Evolutionary conservation across 2,888 invertebrate species (phyloP), one percentile per base, ranked within the genome.

Genomic region (Lacanobia oleracea): DNA sequence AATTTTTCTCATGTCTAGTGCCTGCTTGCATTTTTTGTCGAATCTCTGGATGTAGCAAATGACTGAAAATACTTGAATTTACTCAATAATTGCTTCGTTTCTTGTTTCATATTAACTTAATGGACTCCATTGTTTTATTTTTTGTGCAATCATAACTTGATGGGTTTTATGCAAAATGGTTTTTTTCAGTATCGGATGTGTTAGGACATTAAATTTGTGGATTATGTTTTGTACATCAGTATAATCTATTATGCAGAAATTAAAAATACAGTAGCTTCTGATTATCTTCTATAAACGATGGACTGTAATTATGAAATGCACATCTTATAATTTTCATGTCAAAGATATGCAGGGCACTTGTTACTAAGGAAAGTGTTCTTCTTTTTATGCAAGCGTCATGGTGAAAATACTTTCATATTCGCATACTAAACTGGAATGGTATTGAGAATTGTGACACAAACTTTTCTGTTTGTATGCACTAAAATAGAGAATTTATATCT

Each of bases 61-160:
- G 83, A 87, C 86, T 88, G 86, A 88, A 91, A 90, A 90, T 90
- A 85, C 81, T 85, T 87, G 81, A 87, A 88, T 90, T 88, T 87
- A 86, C 84, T 85, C 79, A 82, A 88, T 91, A 90, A 91, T 91
- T 90, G 82, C 83, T 83, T 86, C 71, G 72, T 82, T 89, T 90
- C 89, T 90, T 88, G 78, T 82, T 79, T 64, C 72, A 48, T 73
- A 75, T 81, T 70, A 82, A 72, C 61, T 70, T 89, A 90, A 90
- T 90, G 89, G 85, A 86, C 57, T 86, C 88, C 78, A 88, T 91
- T 91, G 91, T 80, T 82, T 77, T 77, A 66, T 63, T 90, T 91
- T 90, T 91, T 87, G 83, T 88, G 82, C 83, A 88, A 88, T 90
- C 88, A 85, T 79, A 80, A 85, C 78, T 83, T 90, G 88, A 91